phyloP scores from a whole-genome alignment of 2,113 vertebrate genomes.

The Cephalophus harveyi region DNA sequence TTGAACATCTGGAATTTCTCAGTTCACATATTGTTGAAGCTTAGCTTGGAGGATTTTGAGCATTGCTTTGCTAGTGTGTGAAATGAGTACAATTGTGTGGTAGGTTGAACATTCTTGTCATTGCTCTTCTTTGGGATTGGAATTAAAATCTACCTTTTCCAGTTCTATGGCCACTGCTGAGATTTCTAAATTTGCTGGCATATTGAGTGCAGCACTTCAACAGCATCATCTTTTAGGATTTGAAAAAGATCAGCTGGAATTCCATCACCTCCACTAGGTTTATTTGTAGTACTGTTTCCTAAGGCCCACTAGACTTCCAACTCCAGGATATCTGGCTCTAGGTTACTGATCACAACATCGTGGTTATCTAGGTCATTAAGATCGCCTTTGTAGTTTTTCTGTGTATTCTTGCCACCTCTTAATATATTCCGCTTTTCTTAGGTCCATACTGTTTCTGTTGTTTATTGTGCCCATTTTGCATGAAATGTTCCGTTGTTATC shows the following conservation, averaged over 20 bases:
- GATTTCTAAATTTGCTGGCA: background rate
- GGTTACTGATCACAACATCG: background rate
- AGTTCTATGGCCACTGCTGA: background rate
- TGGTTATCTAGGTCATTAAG: background rate
- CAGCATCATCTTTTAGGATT: background rate
- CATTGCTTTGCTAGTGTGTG: background rate
- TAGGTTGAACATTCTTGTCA: background rate
- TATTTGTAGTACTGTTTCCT: background rate
- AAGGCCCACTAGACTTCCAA: background rate
- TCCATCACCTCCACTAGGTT: background rate
- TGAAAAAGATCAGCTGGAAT: background rate
- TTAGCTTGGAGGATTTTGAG: background rate
- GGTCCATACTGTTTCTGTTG: background rate
- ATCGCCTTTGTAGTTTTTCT: background rate
- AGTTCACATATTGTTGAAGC: background rate
- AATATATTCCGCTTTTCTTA: background rate
- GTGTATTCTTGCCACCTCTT: background rate
- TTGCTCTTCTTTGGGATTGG: background rate
- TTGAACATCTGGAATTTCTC: background rate
- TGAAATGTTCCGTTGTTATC: background rate
- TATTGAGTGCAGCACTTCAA: background rate
- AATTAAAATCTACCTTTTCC: background rate
- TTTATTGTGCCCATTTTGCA: background rate
- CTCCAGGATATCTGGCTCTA: background rate
- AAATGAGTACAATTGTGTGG: background rate